Percentiles rank a stretch among this genome's conserved stretches.
phyloP scores from a whole-genome alignment of 2,113 vertebrate species.

The Archocentrus centrarchus region DNA sequence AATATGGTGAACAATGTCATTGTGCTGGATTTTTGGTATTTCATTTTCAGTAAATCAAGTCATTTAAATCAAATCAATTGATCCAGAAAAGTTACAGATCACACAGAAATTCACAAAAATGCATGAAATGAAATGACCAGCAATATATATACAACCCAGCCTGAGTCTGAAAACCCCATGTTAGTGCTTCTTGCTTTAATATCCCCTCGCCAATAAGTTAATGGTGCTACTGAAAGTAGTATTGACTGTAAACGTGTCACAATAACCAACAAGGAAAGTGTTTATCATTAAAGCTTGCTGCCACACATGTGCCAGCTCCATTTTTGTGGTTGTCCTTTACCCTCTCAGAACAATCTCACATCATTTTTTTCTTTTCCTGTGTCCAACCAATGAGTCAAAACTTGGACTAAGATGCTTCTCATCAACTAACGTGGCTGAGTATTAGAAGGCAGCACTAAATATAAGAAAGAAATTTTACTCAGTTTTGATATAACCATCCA shows the following conservation, averaged over 20 bases:
- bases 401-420: too few relatives aligned
- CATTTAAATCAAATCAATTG: background rate
- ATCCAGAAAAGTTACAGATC: background rate
- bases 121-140: background rate
- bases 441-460: too few relatives aligned
- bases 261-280: too few relatives aligned
- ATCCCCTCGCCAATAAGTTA: too few relatives aligned
- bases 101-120: background rate
- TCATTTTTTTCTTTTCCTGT: background rate
- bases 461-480: too few relatives aligned
- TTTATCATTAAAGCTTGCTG: too few relatives aligned
- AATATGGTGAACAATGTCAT: background rate
- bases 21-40: background rate
- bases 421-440: too few relatives aligned
- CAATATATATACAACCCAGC: background rate
- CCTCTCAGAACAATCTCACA: background rate
- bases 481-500: too few relatives aligned
- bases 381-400: background rate
- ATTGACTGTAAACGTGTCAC: too few relatives aligned
- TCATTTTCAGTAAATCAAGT: background rate
- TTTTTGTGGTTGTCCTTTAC: background rate
- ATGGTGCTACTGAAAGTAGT: too few relatives aligned
- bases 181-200: too few relatives aligned
- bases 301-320: background rate
- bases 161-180: too few relatives aligned